Percentiles rank a stretch among this genome's conserved stretches.
Conservation (phyloP, 2,797 vertebrate species). For the Macropus fuliginosus region DNA sequence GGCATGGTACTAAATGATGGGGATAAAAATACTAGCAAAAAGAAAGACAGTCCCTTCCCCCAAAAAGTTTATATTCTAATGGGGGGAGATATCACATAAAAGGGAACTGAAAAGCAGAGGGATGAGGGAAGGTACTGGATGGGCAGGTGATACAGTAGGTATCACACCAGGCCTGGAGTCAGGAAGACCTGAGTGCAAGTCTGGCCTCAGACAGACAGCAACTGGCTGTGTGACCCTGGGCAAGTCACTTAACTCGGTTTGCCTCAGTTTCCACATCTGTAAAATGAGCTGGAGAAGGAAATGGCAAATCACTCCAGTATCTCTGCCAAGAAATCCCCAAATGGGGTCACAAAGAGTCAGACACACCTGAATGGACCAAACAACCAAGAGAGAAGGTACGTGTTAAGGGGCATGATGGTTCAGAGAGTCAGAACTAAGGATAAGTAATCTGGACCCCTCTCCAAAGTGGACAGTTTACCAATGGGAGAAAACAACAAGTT, state of each 20-base stretch:
- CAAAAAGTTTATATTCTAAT: background rate
- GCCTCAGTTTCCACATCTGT: background rate
- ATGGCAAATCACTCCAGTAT: background rate
- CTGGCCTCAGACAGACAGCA: background rate
- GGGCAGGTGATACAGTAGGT: too few species aligned
- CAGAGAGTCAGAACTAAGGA: background rate
- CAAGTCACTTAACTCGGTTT: background rate
- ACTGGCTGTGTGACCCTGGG: too few species aligned
- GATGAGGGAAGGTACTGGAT: background rate
- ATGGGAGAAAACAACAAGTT: background rate
- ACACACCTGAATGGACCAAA: background rate
- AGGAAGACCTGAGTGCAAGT: background rate
- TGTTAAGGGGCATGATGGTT: background rate
- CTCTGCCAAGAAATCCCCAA: background rate
- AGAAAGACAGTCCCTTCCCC: background rate
- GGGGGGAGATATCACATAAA: background rate
- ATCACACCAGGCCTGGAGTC: too few species aligned
- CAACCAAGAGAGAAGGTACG: background rate
- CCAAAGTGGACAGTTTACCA: background rate
- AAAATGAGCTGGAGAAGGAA: background rate
- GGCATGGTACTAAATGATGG: background rate
- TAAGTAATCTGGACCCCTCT: background rate
- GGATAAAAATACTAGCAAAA: background rate
- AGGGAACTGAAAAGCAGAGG: background rate
- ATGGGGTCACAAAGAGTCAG: background rate